Conservation (phyloP, 2,888 invertebrate genomes). For the Hofmannophila pseudospretella region DNA sequence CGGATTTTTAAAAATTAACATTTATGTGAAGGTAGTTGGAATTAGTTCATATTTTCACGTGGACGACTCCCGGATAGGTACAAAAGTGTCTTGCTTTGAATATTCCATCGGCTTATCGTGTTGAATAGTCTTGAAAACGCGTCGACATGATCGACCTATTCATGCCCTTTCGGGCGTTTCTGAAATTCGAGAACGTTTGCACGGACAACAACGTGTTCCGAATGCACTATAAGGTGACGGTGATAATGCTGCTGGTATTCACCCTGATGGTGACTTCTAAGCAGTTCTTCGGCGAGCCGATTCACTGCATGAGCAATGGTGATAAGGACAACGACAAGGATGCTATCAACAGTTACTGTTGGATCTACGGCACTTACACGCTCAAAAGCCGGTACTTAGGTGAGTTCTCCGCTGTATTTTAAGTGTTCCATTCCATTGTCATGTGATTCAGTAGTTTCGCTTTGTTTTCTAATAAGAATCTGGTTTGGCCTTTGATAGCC, state of each 20-base stretch:
- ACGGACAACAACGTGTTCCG: slow-evolving; percentile 88
- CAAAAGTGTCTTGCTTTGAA: too few species aligned
- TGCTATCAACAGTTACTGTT: slow-evolving; percentile 86
- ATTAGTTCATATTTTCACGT: too few species aligned
- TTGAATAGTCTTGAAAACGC: background rate
- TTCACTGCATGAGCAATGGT: slow-evolving; percentile 81
- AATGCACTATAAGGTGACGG: slow-evolving; percentile 85
- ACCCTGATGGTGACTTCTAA: slow-evolving; percentile 86
- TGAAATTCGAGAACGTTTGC: slow-evolving; percentile 81
- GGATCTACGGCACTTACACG: slow-evolving; percentile 87
- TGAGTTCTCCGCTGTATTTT: too few species aligned
- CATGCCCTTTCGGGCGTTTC: slow-evolving; percentile 81
- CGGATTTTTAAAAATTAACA: too few species aligned
- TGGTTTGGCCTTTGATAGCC: too few species aligned
- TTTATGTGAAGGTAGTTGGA: too few species aligned
- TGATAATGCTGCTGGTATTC: slow-evolving; percentile 84
- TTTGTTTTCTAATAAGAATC: too few species aligned
- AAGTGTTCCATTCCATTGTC: too few species aligned
- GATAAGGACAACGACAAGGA: slow-evolving; percentile 71
- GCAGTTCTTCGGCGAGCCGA: slow-evolving; percentile 92
- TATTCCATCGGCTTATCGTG: background rate
- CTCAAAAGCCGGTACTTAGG: slow-evolving; percentile 60
- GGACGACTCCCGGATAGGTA: too few species aligned
- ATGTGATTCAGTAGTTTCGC: too few species aligned
- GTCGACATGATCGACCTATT: slow-evolving; percentile 81